Percentiles rank a stretch among this genome's conserved stretches.
phyloP scores from a whole-genome alignment of 2,888 invertebrate genomes.

The Helobdella robusta region DNA sequence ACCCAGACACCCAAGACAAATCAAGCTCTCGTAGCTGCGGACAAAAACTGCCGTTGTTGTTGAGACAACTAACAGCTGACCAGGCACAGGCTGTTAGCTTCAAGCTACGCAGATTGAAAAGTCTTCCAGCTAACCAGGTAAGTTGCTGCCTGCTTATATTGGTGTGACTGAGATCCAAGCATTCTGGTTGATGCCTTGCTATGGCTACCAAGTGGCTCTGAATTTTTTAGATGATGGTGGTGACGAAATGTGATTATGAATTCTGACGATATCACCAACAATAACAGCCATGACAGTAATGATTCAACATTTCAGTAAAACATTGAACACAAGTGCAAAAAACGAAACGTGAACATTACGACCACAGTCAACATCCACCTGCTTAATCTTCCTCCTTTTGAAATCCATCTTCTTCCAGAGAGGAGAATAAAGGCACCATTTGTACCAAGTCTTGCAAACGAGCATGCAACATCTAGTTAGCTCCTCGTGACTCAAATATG shows the following conservation, averaged over 20 bases:
- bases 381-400: conserved; percentile 24
- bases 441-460: conserved; percentile 81
- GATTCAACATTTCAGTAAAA: too few relatives aligned
- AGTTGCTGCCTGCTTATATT: conserved; percentile 75
- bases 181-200: conserved; percentile 75
- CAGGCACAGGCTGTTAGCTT: conserved; percentile 62
- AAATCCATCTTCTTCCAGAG: conserved; percentile 79
- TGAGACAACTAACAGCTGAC: conserved; percentile 68
- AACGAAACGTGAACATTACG: neutral
- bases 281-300: too few relatives aligned
- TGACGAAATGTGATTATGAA: neutral
- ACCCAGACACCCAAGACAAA: conserved; percentile 73
- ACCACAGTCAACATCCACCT: conserved; percentile 4
- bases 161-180: conserved; percentile 77
- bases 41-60: conserved; percentile 65
- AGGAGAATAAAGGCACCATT: conserved; percentile 69
- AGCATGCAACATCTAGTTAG: conserved; percentile 57
- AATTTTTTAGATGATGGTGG: conserved; percentile 37
- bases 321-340: too few relatives aligned
- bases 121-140: conserved; percentile 77
- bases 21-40: conserved; percentile 67
- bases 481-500: conserved; percentile 48
- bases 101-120: conserved; percentile 71
- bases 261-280: too few relatives aligned
- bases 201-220: conserved; percentile 70